Evolutionary conservation across 2,888 invertebrate species (phyloP).

Genomic region (Coenonympha glycerion): DNA sequence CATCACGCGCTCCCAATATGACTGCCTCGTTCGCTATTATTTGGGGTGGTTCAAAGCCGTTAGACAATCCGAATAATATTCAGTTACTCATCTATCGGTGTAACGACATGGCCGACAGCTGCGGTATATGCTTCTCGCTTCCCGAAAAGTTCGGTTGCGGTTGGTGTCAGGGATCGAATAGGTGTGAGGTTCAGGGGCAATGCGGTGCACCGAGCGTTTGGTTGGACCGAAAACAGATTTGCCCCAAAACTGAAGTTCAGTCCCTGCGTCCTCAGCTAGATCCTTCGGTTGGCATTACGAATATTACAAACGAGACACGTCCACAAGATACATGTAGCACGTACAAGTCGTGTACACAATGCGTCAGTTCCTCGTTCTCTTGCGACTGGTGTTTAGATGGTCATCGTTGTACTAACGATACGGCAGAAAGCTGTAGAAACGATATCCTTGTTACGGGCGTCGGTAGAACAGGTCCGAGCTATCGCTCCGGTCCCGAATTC

Average conservation of each 20-base stretch:
- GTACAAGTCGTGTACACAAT: constrained; percentile 96
- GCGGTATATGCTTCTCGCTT: constrained; percentile 95
- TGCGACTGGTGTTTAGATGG: constrained; percentile 99
- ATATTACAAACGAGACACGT: constrained; percentile 95
- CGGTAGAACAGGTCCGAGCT: constrained; percentile 93
- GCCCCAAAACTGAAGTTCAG: constrained; percentile 95
- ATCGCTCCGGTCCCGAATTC: constrained; percentile 94
- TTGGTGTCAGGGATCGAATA: constrained; percentile 95
- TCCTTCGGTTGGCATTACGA: constrained; percentile 97
- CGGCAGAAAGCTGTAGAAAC: constrained; percentile 95
- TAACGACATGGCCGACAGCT: constrained; percentile 97
- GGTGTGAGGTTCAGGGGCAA: constrained; percentile 93
- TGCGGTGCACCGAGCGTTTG: constrained; percentile 88
- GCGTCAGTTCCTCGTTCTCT: constrained; percentile 97
- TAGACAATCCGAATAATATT: constrained; percentile 97
- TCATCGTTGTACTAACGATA: constrained; percentile 96
- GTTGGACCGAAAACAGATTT: constrained; percentile 93
- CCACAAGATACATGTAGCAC: too few relatives aligned
- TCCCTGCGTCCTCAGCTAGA: constrained; percentile 90
- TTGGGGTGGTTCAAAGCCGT: constrained; percentile 95
- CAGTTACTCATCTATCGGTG: constrained; percentile 96
- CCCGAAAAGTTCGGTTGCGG: constrained; percentile 95
- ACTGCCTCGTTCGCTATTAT: constrained; percentile 97
- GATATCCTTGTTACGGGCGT: constrained; percentile 95
- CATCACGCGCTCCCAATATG: constrained; percentile 92